Evolutionary conservation across 1,140 invertebrate species (phyloP), one percentile per base, ranked within the genome.

Genomic region (Aporrectodea caliginosa): DNA sequence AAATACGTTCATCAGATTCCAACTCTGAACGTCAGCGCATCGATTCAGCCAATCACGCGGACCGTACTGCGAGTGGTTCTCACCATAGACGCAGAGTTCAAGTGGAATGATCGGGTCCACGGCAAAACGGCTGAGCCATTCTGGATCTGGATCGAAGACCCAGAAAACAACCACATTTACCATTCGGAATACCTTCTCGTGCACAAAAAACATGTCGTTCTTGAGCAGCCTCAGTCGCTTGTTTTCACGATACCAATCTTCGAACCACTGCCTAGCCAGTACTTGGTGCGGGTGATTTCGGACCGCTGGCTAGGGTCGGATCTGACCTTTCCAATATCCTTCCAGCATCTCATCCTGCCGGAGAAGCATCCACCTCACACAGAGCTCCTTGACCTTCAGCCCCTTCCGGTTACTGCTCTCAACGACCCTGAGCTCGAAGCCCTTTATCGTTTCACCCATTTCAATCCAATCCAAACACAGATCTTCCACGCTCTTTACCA

Each of bases 391-490:
- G 93, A 96, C 85, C 88, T 99, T 16, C 92, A 95, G 81, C 98
- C 97, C 0, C 87, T 99, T 58, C 94, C 98, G 33, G 90, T 96
- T 2, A 92, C 91, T 75, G 94, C 93, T 0, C 88, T 99, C 27
- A 92, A 94, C 78, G 92, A 98, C 84, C 85, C 90, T 0, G 84
- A 90, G 1, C 94, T 93, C 84, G 93, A 98, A 88, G 90, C 90
- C 35, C 87, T 99, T 0, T 99, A 98, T 89, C 92, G 90, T 29
- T 99, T 99, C 87, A 92, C 92, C 0, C 96, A 98, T 87, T 99
- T 99, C 88, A 99, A 99, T 90, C 96, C 98, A 0, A 96, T 99
- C 84, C 98, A 99, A 89, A 99, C 97, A 2, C 98, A 99, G 90
- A 94, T 99, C 69, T 99, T 99, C 87, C 95, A 98, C 88, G 94